Conservation (phyloP, 2,888 invertebrate species). For the Tolmerus cingulatus region DNA sequence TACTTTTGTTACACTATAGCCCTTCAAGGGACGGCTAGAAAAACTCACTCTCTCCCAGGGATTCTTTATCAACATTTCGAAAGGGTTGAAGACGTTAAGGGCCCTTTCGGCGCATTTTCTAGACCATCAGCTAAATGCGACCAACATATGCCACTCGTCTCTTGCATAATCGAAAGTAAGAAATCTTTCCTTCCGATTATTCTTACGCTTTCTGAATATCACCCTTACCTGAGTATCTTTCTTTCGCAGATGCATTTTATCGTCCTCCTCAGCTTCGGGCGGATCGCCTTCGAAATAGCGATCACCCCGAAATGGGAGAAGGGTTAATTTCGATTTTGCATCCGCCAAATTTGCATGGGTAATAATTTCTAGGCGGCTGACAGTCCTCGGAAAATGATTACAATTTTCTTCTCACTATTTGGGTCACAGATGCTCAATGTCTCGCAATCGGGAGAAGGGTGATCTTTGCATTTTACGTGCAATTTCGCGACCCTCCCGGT, state of each 20-base stretch:
- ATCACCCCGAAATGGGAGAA: conserved; percentile 26
- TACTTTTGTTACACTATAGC: neutral
- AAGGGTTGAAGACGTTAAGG: neutral
- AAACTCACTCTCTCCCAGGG: neutral
- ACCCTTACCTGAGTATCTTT: neutral
- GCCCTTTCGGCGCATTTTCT: conserved; percentile 11
- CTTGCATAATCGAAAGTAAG: conserved; percentile 2
- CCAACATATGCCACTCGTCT: neutral
- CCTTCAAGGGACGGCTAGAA: neutral
- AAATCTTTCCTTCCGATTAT: conserved; percentile 19
- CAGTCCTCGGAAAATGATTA: conserved; percentile 24
- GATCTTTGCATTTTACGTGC: neutral
- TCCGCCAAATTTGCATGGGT: conserved; percentile 47
- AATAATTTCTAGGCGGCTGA: conserved; percentile 45
- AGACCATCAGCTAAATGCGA: neutral
- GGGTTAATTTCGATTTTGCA: conserved; percentile 43
- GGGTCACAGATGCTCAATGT: conserved; percentile 39
- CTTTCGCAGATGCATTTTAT: neutral
- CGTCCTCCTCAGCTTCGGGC: neutral
- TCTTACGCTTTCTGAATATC: neutral
- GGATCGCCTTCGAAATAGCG: neutral
- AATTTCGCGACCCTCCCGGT: neutral
- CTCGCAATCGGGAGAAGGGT: conserved; percentile 8
- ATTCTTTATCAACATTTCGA: neutral
- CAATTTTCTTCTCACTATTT: conserved; percentile 11